Evolutionary conservation across 2,888 invertebrate genomes (phyloP), one percentile per base, ranked within the genome.

Genomic region (Trissonchulus sp.): DNA sequence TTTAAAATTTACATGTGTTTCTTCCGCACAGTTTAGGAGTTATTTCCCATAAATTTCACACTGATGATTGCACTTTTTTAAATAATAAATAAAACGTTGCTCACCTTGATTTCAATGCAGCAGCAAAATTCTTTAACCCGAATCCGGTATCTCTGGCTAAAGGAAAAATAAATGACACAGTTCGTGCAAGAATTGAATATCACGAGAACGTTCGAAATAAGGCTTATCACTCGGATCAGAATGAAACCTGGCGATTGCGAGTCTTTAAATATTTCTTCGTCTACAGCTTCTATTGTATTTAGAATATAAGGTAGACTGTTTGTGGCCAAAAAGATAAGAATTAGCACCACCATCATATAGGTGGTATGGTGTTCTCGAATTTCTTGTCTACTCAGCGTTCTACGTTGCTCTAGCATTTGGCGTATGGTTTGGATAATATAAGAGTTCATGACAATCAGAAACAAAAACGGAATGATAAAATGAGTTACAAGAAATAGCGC

Each of bases 331-430:
- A 65, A 65, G n/a, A 34, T 65, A 15, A 62, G n/a, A 23, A 74
- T 74, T 23, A 74, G n/a, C 28, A 35, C 73, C 2, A 74, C 28
- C 74, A 74, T 74, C 74, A 74, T 74, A 2, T 23, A 30, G 23
- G 74, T 36, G 3, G 73, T 74, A n/a, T 48, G 28, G 35, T 74
- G 36, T 35, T 74, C 74, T 28, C 71, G 30, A 2, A 23, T 8
- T 28, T 74, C 34, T 31, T 73, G 68, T 23, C 72, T 3, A 15
- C 28, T 31, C 15, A 74, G 8, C 28, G 3, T 2, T 2, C 71
- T 28, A 8, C 72, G 68, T 2, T 31, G 3, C 23, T 18, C 15
- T 18, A 2, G 23, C n/a, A 68, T 68, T 2, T 35, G 28, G 2
- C 48, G 37, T 15, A 74, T 15, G 18, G n/a, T 68, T 8, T 23